Percentiles rank a stretch among this genome's conserved stretches.
phyloP scores from a whole-genome alignment of 2,888 invertebrate genomes.

The Ectropis crepuscularia region DNA sequence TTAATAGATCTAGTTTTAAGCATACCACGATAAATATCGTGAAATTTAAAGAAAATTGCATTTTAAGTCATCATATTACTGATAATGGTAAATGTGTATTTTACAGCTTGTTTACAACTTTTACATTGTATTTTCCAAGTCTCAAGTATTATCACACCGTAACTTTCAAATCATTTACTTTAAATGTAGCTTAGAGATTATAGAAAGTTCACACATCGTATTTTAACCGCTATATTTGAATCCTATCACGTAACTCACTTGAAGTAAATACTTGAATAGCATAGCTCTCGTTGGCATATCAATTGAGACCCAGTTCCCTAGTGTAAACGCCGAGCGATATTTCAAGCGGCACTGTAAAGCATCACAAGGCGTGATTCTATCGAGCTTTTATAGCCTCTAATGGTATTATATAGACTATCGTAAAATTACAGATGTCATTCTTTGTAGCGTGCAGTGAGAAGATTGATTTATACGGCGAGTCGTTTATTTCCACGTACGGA shows the following conservation, averaged over 20 bases:
- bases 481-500: slow-evolving; percentile 12
- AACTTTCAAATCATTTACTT: too few species aligned
- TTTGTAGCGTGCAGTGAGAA: slow-evolving; percentile 44
- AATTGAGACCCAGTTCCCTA: slow-evolving; percentile 50
- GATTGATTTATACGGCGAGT: slow-evolving; percentile 52
- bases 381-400: slow-evolving; percentile 68
- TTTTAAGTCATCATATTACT: too few species aligned
- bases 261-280: slow-evolving; percentile 41
- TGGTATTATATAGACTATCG: slow-evolving; percentile 65
- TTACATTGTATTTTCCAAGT: too few species aligned
- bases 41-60: too few species aligned
- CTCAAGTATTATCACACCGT: too few species aligned
- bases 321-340: slow-evolving; percentile 46
- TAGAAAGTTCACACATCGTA: neutral
- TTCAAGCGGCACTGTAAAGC: slow-evolving; percentile 59
- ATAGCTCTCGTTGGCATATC: slow-evolving; percentile 50
- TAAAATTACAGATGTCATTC: slow-evolving; percentile 63
- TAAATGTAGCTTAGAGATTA: too few species aligned
- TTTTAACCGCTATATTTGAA: neutral
- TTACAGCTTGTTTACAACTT: too few species aligned
- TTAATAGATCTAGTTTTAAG: too few species aligned
- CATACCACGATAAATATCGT: too few species aligned
- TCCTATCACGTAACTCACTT: neutral
- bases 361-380: slow-evolving; percentile 58
- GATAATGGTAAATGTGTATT: too few species aligned